These are phyloP conservation scores for Lasioglossum zephyrum DNA, from an alignment of 2,888 invertebrate genomes.

Conservation along the genomic window DNA sequence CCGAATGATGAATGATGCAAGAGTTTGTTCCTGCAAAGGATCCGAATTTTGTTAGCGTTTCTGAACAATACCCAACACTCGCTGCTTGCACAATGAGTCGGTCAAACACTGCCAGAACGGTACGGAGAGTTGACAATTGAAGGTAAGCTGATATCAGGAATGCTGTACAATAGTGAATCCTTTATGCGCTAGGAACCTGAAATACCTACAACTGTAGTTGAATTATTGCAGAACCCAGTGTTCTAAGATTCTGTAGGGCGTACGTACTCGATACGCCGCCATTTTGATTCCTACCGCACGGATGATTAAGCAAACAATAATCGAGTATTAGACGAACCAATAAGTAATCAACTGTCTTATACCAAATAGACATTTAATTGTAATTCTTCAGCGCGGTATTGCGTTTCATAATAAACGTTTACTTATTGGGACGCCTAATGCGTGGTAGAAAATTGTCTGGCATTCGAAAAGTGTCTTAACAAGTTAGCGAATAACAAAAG, in stretches of 20 bases:
- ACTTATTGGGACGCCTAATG: neutral
- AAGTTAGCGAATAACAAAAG: slow-evolving; percentile 40
- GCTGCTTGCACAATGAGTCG: slow-evolving; percentile 12
- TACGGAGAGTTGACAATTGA: neutral
- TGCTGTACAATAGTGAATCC: slow-evolving; percentile 28
- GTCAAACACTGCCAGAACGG: slow-evolving; percentile 1
- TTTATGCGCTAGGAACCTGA: slow-evolving; percentile 1
- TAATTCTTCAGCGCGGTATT: neutral
- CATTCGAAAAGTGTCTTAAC: slow-evolving; percentile 17
- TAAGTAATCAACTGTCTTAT: neutral
- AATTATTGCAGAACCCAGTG: neutral
- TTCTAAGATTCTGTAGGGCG: neutral
- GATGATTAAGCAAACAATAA: neutral
- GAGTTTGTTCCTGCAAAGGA: neutral
- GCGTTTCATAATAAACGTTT: neutral
- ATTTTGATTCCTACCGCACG: slow-evolving; percentile 6
- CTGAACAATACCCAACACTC: neutral
- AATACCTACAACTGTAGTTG: neutral
- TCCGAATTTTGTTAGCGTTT: slow-evolving; percentile 43
- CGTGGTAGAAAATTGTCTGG: slow-evolving; percentile 2
- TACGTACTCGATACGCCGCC: neutral
- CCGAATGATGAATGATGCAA: neutral
- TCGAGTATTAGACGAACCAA: neutral
- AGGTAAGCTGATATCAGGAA: slow-evolving; percentile 35
- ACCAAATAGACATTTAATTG: neutral